phyloP scores from a whole-genome alignment of 2,113 vertebrate species.

The Fulica atra region DNA sequence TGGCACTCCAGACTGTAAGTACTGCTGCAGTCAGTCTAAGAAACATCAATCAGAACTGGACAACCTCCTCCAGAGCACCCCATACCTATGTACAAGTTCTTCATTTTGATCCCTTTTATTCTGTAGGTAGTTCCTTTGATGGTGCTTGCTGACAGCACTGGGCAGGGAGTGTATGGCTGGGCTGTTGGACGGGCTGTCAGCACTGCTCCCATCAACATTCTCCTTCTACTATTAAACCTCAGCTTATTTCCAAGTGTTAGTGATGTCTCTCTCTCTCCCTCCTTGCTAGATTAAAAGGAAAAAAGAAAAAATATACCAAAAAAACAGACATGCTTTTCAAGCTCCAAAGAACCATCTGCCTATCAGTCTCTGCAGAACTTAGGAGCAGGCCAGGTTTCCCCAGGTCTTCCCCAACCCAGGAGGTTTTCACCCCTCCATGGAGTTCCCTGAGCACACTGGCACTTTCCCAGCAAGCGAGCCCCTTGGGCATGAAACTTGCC shows the following conservation, averaged over 20 bases:
- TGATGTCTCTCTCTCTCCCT: neutral
- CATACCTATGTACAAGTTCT: neutral
- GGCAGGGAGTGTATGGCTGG: neutral
- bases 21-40: neutral
- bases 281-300: neutral
- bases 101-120: neutral
- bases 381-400: neutral
- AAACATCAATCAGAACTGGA: neutral
- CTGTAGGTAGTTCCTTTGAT: neutral
- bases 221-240: neutral
- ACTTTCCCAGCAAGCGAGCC: neutral
- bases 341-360: neutral
- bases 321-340: neutral
- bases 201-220: neutral
- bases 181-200: neutral
- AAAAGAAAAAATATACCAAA: neutral
- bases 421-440: neutral
- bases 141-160: neutral
- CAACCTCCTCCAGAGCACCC: neutral
- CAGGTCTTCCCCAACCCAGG: neutral
- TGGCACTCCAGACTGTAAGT: neutral
- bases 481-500: neutral
- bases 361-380: neutral
- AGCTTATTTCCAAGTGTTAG: neutral
- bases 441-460: neutral